Evolutionary conservation across 2,797 vertebrate species (phyloP).

Genomic region (Toxotes lorentzi): DNA sequence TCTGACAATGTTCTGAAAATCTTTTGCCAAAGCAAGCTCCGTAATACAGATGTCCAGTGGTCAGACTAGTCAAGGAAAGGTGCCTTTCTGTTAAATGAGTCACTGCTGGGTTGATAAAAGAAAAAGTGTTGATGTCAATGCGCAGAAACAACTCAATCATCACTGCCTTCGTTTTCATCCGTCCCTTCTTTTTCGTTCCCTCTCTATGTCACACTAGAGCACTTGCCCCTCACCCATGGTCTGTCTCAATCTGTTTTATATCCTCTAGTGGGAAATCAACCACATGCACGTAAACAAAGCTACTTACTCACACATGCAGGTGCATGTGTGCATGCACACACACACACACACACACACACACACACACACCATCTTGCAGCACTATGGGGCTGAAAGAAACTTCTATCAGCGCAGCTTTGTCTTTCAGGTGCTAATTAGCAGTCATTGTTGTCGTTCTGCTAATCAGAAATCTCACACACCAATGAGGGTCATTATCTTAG

Average conservation of each 20-base stretch:
- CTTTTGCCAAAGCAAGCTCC: constrained; percentile 13
- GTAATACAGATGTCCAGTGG: constrained; percentile 34
- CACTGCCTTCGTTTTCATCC: constrained; percentile 42
- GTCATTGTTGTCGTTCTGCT: constrained; percentile 81
- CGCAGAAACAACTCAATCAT: constrained; percentile 54
- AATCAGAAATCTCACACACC: constrained; percentile 82
- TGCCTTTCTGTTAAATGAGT: constrained; percentile 31
- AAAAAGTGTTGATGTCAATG: constrained; percentile 19
- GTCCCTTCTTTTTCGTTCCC: constrained; percentile 47
- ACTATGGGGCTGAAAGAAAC: constrained; percentile 69
- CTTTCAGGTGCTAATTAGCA: constrained; percentile 85
- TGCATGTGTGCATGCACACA: neutral
- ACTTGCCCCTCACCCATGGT: constrained; percentile 56
- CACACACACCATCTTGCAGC: constrained; percentile 32
- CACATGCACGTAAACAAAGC: constrained; percentile 57
- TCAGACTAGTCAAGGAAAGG: constrained; percentile 20
- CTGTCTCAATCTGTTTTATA: constrained; percentile 61
- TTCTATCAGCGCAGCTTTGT: constrained; percentile 75
- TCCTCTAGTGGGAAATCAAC: constrained; percentile 70
- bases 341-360: constrained; percentile 15
- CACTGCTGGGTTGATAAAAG: constrained; percentile 22
- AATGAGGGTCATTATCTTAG: constrained; percentile 81
- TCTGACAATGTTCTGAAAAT: neutral
- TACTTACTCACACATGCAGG: constrained; percentile 3
- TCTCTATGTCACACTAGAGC: constrained; percentile 48